Evolutionary conservation across 2,888 invertebrate genomes (phyloP).

Genomic region (Ectemnius cavifrons): DNA sequence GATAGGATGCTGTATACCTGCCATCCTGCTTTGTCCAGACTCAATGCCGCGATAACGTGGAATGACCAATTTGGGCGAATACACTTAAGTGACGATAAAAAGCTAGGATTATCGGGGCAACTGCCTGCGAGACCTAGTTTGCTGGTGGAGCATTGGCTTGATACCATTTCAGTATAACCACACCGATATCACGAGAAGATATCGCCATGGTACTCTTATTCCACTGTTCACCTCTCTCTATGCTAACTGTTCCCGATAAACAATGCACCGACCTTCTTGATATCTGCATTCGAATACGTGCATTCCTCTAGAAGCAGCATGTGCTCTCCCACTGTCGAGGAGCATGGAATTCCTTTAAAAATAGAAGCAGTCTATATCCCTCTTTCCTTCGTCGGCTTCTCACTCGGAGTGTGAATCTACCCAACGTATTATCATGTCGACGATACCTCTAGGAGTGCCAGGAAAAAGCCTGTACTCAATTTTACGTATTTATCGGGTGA

Average conservation of each 20-base stretch:
- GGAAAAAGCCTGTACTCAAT: no score
- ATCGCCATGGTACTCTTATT: no score
- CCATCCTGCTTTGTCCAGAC: conserved; percentile 24
- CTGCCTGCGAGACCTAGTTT: neutral
- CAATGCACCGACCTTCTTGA: no score
- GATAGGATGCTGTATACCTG: conserved; percentile 14
- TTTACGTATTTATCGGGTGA: neutral
- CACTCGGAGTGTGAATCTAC: no score
- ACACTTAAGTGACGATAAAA: conserved; percentile 48
- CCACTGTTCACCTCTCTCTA: no score
- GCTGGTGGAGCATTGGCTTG: neutral
- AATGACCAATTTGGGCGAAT: conserved; percentile 42
- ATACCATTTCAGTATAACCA: neutral
- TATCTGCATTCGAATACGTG: no score
- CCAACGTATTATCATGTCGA: no score
- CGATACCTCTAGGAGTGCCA: no score
- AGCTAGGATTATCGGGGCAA: conserved; percentile 36
- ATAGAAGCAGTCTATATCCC: neutral
- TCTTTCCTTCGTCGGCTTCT: no score
- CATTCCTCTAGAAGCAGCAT: no score
- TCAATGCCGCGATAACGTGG: conserved; percentile 39
- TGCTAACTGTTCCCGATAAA: no score
- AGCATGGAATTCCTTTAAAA: neutral
- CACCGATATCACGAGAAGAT: neutral
- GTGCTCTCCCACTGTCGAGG: no score